These are phyloP conservation scores for Equus przewalskii DNA, from an alignment of 2,113 vertebrate species.

Conservation along the genomic window DNA sequence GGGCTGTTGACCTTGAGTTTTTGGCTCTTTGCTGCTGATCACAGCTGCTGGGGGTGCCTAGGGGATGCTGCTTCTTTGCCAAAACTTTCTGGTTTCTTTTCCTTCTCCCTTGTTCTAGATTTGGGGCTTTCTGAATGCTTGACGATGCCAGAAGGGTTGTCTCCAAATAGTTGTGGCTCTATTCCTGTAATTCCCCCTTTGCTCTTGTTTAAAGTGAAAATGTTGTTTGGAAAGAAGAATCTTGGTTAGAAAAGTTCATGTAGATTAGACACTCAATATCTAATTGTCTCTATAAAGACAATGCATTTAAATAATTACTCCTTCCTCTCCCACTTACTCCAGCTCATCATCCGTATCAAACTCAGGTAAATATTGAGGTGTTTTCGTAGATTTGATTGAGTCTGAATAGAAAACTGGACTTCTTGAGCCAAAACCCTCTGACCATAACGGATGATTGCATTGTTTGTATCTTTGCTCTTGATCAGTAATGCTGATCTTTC, in stretches of 20 bases:
- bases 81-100: constrained; percentile 11
- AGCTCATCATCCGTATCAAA: not conserved
- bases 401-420: constrained; percentile 4
- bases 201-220: constrained; percentile 59
- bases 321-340: not conserved
- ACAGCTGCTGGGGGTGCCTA: not conserved
- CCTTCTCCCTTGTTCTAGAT: constrained; percentile 36
- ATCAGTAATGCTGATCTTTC: constrained; percentile 35
- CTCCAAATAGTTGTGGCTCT: not conserved
- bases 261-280: not conserved
- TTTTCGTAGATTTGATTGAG: constrained; percentile 37
- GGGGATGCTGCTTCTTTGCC: constrained; percentile 24
- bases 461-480: constrained; percentile 56
- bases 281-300: not conserved
- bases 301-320: constrained; percentile 15
- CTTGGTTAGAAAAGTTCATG: constrained; percentile 60
- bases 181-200: not conserved
- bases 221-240: constrained; percentile 14
- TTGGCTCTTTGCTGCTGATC: constrained; percentile 38
- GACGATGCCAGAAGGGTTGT: constrained; percentile 12
- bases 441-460: not conserved
- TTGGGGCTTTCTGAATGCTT: constrained; percentile 56
- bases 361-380: not conserved
- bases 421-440: not conserved
- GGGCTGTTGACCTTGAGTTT: constrained; percentile 41